phyloP scores from a whole-genome alignment of 2,888 invertebrate species.

The Stenodema calcarata region DNA sequence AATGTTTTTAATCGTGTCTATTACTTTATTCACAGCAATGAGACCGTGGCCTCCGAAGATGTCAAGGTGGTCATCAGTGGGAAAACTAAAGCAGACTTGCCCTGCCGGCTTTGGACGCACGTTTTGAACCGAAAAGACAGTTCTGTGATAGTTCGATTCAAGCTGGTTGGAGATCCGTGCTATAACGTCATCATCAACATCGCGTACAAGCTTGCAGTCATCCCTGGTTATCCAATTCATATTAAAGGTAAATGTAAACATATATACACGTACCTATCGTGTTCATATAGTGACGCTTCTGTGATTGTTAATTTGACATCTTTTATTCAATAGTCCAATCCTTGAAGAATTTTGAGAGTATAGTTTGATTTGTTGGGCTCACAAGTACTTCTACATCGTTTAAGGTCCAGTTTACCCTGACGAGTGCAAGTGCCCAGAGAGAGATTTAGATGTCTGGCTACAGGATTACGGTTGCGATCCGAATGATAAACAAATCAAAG shows the following conservation, averaged over 20 bases:
- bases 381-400: slow-evolving; percentile 58
- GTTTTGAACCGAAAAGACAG: slow-evolving; percentile 84
- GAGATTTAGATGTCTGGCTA: slow-evolving; percentile 71
- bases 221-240: slow-evolving; percentile 71
- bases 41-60: slow-evolving; percentile 58
- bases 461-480: slow-evolving; percentile 69
- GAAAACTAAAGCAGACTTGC: slow-evolving; percentile 64
- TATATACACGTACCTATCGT: too few species aligned
- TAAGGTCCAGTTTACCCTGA: slow-evolving; percentile 77
- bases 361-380: too few species aligned
- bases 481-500: slow-evolving; percentile 72
- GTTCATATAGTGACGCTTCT: too few species aligned
- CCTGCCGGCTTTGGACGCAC: slow-evolving; percentile 78
- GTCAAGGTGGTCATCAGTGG: slow-evolving; percentile 66
- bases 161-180: slow-evolving; percentile 75
- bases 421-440: slow-evolving; percentile 81
- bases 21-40: too few species aligned
- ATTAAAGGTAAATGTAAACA: slow-evolving; percentile 67
- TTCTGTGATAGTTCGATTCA: slow-evolving; percentile 82
- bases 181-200: slow-evolving; percentile 73
- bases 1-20: too few species aligned
- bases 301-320: too few species aligned
- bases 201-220: slow-evolving; percentile 68
- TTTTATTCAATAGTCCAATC: too few species aligned
- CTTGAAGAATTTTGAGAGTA: too few species aligned